A percentile compares a stretch with the other conserved stretches of the same genome.
Conservation (phyloP, 2,797 vertebrate species). For the Gymnothorax javanicus region DNA sequence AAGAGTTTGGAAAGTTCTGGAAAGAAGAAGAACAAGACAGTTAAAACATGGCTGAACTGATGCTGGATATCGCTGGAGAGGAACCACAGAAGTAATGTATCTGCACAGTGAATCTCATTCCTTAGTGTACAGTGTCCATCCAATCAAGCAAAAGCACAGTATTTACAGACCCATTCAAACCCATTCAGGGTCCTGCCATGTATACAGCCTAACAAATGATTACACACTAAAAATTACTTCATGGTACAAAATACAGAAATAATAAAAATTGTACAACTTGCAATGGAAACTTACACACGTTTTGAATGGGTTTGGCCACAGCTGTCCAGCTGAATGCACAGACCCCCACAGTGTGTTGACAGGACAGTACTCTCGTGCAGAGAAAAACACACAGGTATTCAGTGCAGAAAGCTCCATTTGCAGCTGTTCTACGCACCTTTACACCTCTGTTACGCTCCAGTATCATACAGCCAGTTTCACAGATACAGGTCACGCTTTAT, state of each 20-base stretch:
- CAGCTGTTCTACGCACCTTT: background rate
- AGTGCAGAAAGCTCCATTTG: background rate
- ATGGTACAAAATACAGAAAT: background rate
- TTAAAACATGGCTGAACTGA: background rate
- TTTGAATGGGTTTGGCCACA: background rate
- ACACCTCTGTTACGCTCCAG: background rate
- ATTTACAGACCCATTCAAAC: background rate
- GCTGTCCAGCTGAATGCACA: background rate
- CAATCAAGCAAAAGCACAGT: background rate
- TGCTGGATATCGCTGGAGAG: slow-evolving; percentile 18
- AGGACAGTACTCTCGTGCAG: background rate
- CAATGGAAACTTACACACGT: background rate
- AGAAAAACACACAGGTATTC: background rate
- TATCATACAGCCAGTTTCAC: no score
- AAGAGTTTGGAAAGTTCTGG: background rate
- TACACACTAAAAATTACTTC: background rate
- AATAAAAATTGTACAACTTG: background rate
- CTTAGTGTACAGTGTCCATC: slow-evolving; percentile 2
- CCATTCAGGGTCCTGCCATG: background rate
- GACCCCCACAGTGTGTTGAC: background rate
- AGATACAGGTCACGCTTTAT: no score
- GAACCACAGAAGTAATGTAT: background rate
- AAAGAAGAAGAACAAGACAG: background rate
- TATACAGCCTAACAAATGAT: background rate
- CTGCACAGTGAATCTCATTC: background rate